Base-by-base conservation (phyloP, 2,113 vertebrate genomes). In the Plecturocebus donacophilus region DNA sequence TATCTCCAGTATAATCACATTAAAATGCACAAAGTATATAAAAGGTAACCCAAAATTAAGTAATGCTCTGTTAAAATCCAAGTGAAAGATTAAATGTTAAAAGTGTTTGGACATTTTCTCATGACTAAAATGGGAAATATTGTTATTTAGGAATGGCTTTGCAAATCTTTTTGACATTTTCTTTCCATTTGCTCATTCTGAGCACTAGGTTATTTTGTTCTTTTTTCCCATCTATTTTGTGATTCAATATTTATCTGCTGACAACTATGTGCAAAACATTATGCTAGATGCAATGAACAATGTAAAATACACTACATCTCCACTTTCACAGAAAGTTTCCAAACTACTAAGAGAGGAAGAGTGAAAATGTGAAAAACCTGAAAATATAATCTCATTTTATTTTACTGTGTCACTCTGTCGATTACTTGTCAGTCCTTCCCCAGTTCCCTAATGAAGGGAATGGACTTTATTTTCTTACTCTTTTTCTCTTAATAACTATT, bases 261-360 rank as follows among this genome's bases (percentile, higher is more conserved):
- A 92, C 7, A 90, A 90, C 40, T 68, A 73, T 54, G 35, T 77
- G 13, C 76, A 93, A 94, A 91, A 83, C 38, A 89, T 75, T 86
- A 66, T 83, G 20, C 70, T 90, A 94, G 16, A 52, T 80, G 38
- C 4, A 82, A 6, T 38, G 25, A 95, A 3, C 25, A 2, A 66
- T 45, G 6, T 87, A 85, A 73, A 79, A 68, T 52, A 27, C 30
- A 76, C 17, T 40, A 27, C 66, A 45, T 25, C 42, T 91, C 77
- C 64, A 52, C 23, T 93, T 89, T 95, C 76, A 85, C 80, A 81
- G n/a, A n/a, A 91, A 81, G 49, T 45, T 95, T 96, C 56, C 76
- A 87, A 95, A 80, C 58, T 93, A 47, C 14, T 82, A 45, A 96
- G 38, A 45, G 19, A 75, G 17, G 27, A 17, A 80, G 17, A 80